phyloP scores from a whole-genome alignment of 2,113 vertebrate genomes.

The Antechinus stuartii region DNA sequence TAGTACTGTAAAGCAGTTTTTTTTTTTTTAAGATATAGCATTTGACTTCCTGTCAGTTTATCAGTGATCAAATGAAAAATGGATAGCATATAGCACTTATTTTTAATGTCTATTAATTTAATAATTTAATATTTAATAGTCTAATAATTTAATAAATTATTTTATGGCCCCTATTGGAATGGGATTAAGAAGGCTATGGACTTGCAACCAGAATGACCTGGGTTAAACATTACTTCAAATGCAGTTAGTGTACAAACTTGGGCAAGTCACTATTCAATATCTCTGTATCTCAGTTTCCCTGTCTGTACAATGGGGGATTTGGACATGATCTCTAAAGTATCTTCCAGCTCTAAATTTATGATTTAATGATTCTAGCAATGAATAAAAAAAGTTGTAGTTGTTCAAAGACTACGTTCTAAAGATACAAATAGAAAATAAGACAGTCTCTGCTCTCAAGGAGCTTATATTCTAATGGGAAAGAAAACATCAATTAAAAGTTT shows the following conservation, averaged over 20 bases:
- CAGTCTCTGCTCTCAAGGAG: not conserved
- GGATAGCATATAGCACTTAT: not conserved
- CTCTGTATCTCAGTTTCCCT: not conserved
- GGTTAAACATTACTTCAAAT: not conserved
- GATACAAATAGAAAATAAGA: not conserved
- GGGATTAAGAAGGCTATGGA: not conserved
- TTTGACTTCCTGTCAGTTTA: conserved; percentile 41
- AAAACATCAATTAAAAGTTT: not conserved
- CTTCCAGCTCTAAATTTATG: not conserved
- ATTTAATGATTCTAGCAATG: not conserved
- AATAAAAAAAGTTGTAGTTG: not conserved
- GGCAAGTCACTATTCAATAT: not conserved
- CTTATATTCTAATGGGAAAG: not conserved
- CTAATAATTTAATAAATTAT: too few species aligned
- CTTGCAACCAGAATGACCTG: not conserved
- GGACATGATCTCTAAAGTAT: not conserved
- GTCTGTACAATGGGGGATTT: not conserved
- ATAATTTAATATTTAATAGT: too few species aligned
- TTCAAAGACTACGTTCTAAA: not conserved
- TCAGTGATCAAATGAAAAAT: not conserved
- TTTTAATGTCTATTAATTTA: not conserved
- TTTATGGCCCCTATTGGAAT: not conserved
- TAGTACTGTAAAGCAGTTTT: conserved; percentile 52
- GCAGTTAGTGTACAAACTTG: not conserved
- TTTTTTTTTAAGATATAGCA: not conserved